Evolutionary conservation across 30 jellyfish, hydroid and myxozoan species (phyloP).

Genomic region (Cassiopea xamachana): DNA sequence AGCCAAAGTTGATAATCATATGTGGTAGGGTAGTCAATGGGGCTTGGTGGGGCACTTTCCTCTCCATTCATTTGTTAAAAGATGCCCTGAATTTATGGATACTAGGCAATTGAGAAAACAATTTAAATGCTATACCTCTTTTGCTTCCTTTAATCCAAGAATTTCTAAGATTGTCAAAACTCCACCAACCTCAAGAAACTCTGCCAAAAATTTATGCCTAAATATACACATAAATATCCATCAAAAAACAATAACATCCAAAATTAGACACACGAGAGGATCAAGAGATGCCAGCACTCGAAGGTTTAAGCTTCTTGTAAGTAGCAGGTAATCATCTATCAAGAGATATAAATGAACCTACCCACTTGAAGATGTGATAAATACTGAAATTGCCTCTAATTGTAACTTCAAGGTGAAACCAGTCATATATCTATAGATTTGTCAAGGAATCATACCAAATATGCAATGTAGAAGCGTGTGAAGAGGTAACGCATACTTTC

Average conservation of each 20-base stretch:
- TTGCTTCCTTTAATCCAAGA: slow-evolving; percentile 74
- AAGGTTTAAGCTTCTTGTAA: no score
- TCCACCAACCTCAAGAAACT: slow-evolving; percentile 93
- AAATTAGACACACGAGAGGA: no score
- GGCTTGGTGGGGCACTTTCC: no score
- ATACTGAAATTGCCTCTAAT: slow-evolving; percentile 61
- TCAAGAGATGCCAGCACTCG: no score
- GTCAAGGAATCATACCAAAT: neutral
- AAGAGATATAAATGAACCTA: slow-evolving; percentile 9
- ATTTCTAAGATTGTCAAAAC: slow-evolving; percentile 79
- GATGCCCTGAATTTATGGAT: no score
- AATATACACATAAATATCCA: neutral
- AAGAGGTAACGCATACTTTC: no score
- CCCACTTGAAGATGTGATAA: slow-evolving; percentile 89
- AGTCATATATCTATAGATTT: slow-evolving; percentile 69
- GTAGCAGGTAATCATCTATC: no score
- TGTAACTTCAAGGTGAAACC: slow-evolving; percentile 64
- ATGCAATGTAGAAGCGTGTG: neutral
- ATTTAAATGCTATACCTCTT: slow-evolving; percentile 40
- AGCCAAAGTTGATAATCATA: no score
- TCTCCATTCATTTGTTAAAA: no score
- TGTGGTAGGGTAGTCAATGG: no score
- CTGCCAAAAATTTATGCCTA: slow-evolving; percentile 86
- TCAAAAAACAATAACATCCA: no score
- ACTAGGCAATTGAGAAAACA: no score